Evolutionary conservation across 2,888 invertebrate species (phyloP).

Genomic region (Stratiomys singularior): DNA sequence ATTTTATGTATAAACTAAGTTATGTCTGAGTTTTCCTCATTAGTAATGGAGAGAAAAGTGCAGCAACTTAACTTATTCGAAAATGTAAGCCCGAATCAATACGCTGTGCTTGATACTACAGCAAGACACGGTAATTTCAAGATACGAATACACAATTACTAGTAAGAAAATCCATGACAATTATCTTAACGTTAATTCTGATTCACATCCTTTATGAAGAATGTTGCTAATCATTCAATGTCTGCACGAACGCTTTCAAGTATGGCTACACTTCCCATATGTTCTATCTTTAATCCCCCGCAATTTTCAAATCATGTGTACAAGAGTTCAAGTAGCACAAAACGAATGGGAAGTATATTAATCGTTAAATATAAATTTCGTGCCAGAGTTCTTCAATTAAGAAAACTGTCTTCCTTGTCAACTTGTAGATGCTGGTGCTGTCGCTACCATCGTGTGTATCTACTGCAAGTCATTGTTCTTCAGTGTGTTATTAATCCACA

Average conservation of each 20-base stretch:
- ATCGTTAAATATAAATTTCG: slow-evolving; percentile 31
- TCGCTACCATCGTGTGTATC: too few relatives aligned
- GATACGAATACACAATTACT: background rate
- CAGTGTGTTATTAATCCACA: slow-evolving; percentile 7
- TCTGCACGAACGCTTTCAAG: background rate
- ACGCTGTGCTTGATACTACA: too few relatives aligned
- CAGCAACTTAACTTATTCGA: too few relatives aligned
- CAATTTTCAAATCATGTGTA: background rate
- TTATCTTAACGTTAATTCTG: background rate
- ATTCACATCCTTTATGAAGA: background rate
- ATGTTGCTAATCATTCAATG: background rate
- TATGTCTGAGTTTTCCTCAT: too few relatives aligned
- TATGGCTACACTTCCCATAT: background rate
- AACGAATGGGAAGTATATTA: slow-evolving; percentile 21
- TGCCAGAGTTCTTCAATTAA: slow-evolving; percentile 32
- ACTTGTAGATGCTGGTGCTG: background rate
- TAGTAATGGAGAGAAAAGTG: too few relatives aligned
- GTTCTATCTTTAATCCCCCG: too few relatives aligned
- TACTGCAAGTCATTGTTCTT: background rate
- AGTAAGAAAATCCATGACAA: background rate
- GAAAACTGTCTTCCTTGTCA: background rate
- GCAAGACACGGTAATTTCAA: background rate
- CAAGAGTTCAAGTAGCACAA: background rate
- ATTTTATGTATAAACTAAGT: too few relatives aligned
- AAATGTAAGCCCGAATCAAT: too few relatives aligned